Conservation (phyloP, 2,113 vertebrate species). For the Sylvietta virens region DNA sequence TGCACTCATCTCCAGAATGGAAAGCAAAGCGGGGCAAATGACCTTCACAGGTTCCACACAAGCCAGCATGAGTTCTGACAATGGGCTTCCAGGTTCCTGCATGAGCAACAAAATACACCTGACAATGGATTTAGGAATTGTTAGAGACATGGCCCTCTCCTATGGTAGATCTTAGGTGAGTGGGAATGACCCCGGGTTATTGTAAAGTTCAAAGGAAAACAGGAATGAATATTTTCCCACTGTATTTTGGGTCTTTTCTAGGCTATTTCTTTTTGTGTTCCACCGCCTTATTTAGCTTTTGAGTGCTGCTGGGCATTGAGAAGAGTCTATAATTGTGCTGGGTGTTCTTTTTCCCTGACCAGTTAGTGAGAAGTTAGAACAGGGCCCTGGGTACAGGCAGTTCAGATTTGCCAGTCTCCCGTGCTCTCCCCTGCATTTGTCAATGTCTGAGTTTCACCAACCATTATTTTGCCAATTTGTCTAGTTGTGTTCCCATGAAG, state of each 20-base stretch:
- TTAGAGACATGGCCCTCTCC: not conserved
- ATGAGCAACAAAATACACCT: not conserved
- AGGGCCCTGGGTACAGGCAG: not conserved
- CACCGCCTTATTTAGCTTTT: not conserved
- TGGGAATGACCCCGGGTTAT: not conserved
- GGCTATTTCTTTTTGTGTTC: not conserved
- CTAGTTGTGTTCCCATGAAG: not conserved
- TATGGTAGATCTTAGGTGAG: not conserved
- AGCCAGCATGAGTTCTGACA: not conserved
- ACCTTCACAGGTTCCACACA: not conserved
- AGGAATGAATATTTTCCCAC: not conserved
- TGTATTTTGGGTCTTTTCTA: not conserved
- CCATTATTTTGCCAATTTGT: slow-evolving; percentile 11
- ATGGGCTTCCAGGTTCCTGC: not conserved
- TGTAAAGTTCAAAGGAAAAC: not conserved
- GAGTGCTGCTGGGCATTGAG: not conserved
- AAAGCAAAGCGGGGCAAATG: not conserved
- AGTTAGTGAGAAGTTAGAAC: not conserved
- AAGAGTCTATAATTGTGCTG: not conserved
- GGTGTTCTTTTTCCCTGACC: not conserved
- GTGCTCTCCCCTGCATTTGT: not conserved
- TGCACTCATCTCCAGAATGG: not conserved
- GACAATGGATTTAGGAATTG: not conserved
- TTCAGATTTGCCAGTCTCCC: not conserved
- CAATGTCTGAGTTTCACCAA: not conserved